These are phyloP conservation scores for Anoplius nigerrimus DNA, from an alignment of 2,888 invertebrate species.

Conservation along the genomic window DNA sequence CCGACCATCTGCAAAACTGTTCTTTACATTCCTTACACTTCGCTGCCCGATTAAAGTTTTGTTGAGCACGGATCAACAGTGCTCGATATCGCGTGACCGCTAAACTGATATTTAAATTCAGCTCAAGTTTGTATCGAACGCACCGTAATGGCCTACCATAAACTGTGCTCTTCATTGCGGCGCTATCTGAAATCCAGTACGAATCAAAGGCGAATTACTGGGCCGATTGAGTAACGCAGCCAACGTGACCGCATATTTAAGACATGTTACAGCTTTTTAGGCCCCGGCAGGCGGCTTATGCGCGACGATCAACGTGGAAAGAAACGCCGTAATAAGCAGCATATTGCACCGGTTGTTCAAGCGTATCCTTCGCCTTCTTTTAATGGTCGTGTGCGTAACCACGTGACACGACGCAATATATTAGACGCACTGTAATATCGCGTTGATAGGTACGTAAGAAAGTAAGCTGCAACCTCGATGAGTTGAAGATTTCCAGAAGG, in stretches of 20 bases:
- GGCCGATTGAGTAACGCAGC: constrained; percentile 32
- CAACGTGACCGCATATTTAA: constrained; percentile 25
- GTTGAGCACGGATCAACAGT: background rate
- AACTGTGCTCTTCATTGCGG: constrained; percentile 49
- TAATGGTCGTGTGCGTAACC: constrained; percentile 29
- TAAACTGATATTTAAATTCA: constrained; percentile 2
- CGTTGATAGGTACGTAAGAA: too few relatives aligned
- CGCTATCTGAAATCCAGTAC: constrained; percentile 44
- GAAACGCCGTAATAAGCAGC: constrained; percentile 51
- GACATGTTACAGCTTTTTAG: constrained; percentile 43
- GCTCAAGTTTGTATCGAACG: background rate
- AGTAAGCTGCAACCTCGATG: too few relatives aligned
- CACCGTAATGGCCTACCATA: constrained; percentile 4
- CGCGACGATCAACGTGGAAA: constrained; percentile 26
- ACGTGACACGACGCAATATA: background rate
- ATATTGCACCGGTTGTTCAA: constrained; percentile 44
- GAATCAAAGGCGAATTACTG: constrained; percentile 4
- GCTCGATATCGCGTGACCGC: background rate
- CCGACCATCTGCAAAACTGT: too few relatives aligned
- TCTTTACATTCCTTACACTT: too few relatives aligned
- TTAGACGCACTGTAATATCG: background rate
- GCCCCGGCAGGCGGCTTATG: constrained; percentile 21
- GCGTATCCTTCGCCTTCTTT: constrained; percentile 51
- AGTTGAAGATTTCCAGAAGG: too few relatives aligned
- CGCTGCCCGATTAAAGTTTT: too few relatives aligned